These are phyloP conservation scores for Ceratosolen fusciceps DNA, from an alignment of 1,140 invertebrate species.

Conservation along the genomic window DNA sequence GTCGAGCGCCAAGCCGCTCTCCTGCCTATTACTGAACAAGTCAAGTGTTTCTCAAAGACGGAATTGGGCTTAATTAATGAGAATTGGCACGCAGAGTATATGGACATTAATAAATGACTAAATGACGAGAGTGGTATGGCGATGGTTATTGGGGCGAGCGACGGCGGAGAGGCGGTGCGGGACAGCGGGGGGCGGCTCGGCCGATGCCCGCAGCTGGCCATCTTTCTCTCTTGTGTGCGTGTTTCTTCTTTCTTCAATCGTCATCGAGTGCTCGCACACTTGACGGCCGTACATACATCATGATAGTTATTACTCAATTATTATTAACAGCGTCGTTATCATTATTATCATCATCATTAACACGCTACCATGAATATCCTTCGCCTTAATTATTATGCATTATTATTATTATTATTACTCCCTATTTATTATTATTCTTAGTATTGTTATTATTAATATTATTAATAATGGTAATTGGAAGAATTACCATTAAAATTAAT, in stretches of 20 bases:
- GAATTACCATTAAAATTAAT: no score
- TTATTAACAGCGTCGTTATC: neutral
- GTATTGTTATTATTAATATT: no score
- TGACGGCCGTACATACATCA: slow-evolving; percentile 32
- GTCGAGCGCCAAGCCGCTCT: neutral
- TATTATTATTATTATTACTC: no score
- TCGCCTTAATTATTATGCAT: no score
- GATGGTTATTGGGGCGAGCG: no score
- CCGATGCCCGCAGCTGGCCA: neutral
- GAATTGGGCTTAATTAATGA: slow-evolving; percentile 26
- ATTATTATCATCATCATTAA: no score
- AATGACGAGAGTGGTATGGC: no score
- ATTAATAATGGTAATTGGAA: no score
- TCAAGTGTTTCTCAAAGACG: slow-evolving; percentile 25
- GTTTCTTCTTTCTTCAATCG: slow-evolving; percentile 16
- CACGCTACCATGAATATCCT: no score
- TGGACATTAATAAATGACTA: slow-evolving; percentile 32
- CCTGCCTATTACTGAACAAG: slow-evolving; percentile 1
- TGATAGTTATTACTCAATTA: neutral
- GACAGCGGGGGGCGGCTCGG: neutral
- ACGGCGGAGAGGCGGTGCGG: neutral
- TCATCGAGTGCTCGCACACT: slow-evolving; percentile 32
- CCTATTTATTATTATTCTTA: no score
- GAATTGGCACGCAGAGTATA: slow-evolving; percentile 40
- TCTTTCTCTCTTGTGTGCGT: neutral